Conservation (phyloP, 2,113 vertebrate genomes). For the Globicephala melas region DNA sequence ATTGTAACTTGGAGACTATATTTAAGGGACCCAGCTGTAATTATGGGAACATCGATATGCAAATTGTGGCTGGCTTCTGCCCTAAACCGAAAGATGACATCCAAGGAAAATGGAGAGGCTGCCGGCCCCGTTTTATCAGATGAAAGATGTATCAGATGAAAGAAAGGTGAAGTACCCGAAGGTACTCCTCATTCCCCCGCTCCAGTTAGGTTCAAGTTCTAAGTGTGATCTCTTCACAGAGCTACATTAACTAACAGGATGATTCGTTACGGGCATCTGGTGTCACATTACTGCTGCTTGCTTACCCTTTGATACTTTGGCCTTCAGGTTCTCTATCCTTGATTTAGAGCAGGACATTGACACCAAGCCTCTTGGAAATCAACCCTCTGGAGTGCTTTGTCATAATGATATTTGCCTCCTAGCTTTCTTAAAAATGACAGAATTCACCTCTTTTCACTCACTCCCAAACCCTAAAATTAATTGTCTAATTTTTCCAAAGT, state of each 20-base stretch:
- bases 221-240: background rate
- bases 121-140: background rate
- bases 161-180: constrained; percentile 24
- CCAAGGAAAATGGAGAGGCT: background rate
- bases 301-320: background rate
- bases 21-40: constrained; percentile 48
- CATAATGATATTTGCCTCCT: background rate
- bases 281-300: background rate
- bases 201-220: background rate
- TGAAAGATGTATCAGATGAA: background rate
- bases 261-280: background rate
- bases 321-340: background rate
- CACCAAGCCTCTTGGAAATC: background rate
- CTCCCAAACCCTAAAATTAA: background rate
- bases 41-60: constrained; percentile 37
- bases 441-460: background rate
- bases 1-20: constrained; percentile 28
- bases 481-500: background rate
- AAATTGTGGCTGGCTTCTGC: constrained; percentile 24
- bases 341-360: background rate
- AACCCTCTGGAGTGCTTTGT: background rate
- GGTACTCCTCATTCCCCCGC: background rate
- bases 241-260: background rate
- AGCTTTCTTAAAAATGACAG: background rate
- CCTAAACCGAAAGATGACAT: constrained; percentile 28